These are phyloP conservation scores for Saccostrea echinata DNA, from an alignment of 1,140 invertebrate genomes.

Conservation along the genomic window DNA sequence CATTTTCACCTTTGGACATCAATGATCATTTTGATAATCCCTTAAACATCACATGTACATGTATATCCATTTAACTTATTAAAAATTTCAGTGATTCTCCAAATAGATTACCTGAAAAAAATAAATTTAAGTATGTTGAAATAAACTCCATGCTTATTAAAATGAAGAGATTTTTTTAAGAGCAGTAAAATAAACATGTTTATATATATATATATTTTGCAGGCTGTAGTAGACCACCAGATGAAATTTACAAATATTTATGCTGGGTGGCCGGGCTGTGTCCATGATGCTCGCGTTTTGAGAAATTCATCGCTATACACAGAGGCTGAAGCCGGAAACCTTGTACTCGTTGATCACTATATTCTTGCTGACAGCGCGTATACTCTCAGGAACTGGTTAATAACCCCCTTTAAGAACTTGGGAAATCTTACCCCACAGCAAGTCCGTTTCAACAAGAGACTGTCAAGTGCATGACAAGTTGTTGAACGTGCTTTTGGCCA, in stretches of 20 bases:
- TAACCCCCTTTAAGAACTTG: slow-evolving; percentile 51
- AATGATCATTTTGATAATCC: no score
- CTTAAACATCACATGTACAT: no score
- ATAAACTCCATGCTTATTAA: no score
- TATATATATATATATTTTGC: slow-evolving; percentile 41
- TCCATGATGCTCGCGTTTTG: slow-evolving; percentile 48
- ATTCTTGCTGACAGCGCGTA: slow-evolving; percentile 52
- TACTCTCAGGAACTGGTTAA: slow-evolving; percentile 54
- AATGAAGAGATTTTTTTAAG: no score
- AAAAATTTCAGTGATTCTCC: no score
- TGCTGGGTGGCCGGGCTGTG: slow-evolving; percentile 49
- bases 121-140: no score
- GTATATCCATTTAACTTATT: no score
- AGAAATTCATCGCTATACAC: slow-evolving; percentile 41
- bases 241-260: slow-evolving; percentile 44
- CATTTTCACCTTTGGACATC: no score
- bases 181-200: no score
- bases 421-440: slow-evolving; percentile 50
- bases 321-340: slow-evolving; percentile 25
- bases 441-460: slow-evolving; percentile 48
- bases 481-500: slow-evolving; percentile 40
- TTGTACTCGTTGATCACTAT: slow-evolving; percentile 13
- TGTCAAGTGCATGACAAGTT: slow-evolving; percentile 32
- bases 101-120: no score
- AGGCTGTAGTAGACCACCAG: slow-evolving; percentile 53